These are phyloP conservation scores for Pycnonotus jocosus DNA, from an alignment of 2,113 vertebrate genomes.

Conservation along the genomic window DNA sequence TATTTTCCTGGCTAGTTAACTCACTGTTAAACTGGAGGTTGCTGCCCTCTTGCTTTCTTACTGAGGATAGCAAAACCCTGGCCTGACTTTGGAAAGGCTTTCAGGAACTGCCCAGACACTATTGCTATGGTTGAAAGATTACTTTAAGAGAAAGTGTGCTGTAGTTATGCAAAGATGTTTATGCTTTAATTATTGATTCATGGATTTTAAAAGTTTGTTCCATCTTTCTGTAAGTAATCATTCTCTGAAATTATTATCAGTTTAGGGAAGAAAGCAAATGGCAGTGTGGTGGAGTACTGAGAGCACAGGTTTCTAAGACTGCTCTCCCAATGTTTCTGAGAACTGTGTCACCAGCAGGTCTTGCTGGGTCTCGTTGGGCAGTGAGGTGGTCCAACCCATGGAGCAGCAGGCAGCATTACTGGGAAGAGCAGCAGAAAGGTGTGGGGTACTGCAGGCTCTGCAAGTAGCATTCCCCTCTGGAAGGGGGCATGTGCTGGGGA, in stretches of 20 bases:
- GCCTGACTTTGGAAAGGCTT: neutral
- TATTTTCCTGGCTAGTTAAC: neutral
- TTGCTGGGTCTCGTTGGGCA: fast-evolving
- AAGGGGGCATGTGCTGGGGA: fast-evolving
- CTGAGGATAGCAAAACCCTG: neutral
- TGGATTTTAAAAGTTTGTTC: neutral
- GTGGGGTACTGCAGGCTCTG: neutral
- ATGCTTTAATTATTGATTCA: neutral
- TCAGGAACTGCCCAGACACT: neutral
- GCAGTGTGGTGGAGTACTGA: neutral
- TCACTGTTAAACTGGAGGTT: neutral
- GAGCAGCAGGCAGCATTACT: neutral
- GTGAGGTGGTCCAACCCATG: fast-evolving
- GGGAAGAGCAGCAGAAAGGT: fast-evolving
- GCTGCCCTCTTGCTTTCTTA: slow-evolving; percentile 41
- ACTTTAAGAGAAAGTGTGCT: neutral
- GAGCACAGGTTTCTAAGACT: neutral
- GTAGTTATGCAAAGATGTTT: neutral
- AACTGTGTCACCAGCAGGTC: fast-evolving
- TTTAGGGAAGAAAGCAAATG: neutral
- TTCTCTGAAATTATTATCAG: neutral
- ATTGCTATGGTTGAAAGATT: neutral
- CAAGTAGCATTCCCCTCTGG: neutral
- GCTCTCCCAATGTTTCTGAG: neutral
- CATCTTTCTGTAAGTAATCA: neutral